Evolutionary conservation across 2,888 invertebrate species (phyloP), one percentile per base, ranked within the genome.

Genomic region (Stegophylla sp.): DNA sequence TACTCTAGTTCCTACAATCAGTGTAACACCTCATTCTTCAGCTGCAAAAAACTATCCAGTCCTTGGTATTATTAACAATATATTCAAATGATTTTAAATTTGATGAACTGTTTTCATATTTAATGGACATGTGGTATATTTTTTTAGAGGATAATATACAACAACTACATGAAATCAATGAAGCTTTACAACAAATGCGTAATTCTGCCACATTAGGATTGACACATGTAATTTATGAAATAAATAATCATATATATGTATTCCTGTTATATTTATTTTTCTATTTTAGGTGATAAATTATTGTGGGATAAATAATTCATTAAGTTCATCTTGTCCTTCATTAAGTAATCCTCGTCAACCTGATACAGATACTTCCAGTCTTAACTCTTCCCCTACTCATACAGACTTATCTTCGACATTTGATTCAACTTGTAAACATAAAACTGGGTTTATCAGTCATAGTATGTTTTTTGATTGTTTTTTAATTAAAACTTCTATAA

Each of bases 21-120:
- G 94, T 87, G 94, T 95, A 83, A 94, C 94, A 82, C 94, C 94
- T 20, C 94, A 94, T 87, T 94, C 94, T 84, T 94, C 94, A 15
- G 93, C 94, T 83, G 91, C 90, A 83, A 91, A 91, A 84, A 90
- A 91, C 84, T 91, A 91, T 85, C 90, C 91, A 81, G 89, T 91
- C 83, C 87, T 90, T 82, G 89, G 89, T 89, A 86, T 86, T 84
- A 83, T 64, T 48, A 53, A 56, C 0, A 81, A 79, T 23, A 51
- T 64, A 61, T n/a, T 10, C 0, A 12, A 77, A 3, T 9, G 10
- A 23, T 20, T 56, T 34, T 34, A 43, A 48, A 51, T 81, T 13
- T 72, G 3, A 41, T 15, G 28, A 41, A 34, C 1, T 51, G 20
- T 51, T 34, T 51, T 20, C 12, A 51, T 28, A 10, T 43, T 23